These are phyloP conservation scores for Frankliniella fusca DNA, from an alignment of 2,888 invertebrate species.

Conservation along the genomic window DNA sequence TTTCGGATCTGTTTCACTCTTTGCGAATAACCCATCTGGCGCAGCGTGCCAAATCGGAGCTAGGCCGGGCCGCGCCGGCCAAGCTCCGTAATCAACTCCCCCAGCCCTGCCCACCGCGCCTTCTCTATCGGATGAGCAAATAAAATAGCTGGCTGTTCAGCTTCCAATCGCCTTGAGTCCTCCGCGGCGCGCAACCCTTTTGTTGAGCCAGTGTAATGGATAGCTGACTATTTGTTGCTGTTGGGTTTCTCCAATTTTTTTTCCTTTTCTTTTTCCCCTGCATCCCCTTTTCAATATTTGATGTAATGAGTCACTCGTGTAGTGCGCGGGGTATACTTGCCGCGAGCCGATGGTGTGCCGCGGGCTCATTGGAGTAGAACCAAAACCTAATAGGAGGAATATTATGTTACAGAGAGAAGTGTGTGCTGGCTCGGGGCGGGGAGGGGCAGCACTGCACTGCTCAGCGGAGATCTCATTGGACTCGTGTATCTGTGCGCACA, in stretches of 20 bases:
- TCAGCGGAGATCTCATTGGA: no score
- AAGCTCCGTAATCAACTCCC: background rate
- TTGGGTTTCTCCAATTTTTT: background rate
- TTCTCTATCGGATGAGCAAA: slow-evolving; percentile 24
- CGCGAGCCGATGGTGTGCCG: background rate
- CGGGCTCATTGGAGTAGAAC: no score
- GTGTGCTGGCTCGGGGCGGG: no score
- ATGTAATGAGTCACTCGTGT: background rate
- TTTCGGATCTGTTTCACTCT: background rate
- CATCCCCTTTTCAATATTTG: slow-evolving; percentile 2
- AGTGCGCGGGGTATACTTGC: background rate
- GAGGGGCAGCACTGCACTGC: no score
- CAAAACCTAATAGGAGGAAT: no score
- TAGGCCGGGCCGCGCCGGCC: background rate
- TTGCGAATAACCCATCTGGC: slow-evolving; percentile 5
- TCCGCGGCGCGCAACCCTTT: background rate
- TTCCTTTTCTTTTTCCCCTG: background rate
- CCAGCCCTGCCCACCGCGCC: no score
- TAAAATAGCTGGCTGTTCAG: background rate
- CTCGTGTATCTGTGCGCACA: no score
- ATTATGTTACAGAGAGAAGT: no score
- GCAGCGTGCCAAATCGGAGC: background rate
- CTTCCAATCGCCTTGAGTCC: background rate
- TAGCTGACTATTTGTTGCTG: slow-evolving; percentile 10
- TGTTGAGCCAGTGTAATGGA: slow-evolving; percentile 5